Conservation (phyloP, 2,113 vertebrate species). For the Leiothrix lutea region DNA sequence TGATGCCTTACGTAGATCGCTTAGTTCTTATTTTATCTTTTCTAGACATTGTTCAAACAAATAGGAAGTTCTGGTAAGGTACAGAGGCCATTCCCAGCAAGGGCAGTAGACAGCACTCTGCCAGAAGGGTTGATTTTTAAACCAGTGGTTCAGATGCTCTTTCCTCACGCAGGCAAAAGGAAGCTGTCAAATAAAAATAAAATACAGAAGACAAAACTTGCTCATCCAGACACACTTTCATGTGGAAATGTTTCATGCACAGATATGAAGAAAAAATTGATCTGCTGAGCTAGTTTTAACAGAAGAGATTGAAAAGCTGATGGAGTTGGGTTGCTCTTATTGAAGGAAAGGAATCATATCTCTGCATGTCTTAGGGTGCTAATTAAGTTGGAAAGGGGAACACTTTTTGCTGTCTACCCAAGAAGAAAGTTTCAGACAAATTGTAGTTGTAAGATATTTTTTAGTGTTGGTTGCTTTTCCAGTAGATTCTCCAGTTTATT, state of each 20-base stretch:
- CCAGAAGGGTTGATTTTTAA: slow-evolving; percentile 31
- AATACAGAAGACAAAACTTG: background rate
- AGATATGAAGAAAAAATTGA: background rate
- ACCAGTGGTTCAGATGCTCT: background rate
- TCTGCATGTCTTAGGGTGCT: background rate
- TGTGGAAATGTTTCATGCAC: background rate
- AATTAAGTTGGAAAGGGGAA: background rate
- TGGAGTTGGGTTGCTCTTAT: background rate
- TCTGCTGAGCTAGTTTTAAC: background rate
- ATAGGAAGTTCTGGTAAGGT: background rate
- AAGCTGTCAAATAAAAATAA: background rate
- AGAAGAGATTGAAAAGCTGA: background rate
- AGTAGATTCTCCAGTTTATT: background rate
- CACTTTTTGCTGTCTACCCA: background rate
- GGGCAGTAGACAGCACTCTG: background rate
- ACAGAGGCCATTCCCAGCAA: background rate
- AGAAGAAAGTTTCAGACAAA: background rate
- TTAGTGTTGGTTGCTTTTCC: background rate
- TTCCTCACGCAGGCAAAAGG: background rate
- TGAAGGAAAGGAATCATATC: background rate
- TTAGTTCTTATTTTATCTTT: background rate
- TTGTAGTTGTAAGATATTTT: background rate
- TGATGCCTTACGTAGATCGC: background rate
- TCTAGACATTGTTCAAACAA: slow-evolving; percentile 23
- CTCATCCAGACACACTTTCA: background rate